Evolutionary conservation across 1,140 invertebrate genomes (phyloP).

Genomic region (Drosophila teissieri): DNA sequence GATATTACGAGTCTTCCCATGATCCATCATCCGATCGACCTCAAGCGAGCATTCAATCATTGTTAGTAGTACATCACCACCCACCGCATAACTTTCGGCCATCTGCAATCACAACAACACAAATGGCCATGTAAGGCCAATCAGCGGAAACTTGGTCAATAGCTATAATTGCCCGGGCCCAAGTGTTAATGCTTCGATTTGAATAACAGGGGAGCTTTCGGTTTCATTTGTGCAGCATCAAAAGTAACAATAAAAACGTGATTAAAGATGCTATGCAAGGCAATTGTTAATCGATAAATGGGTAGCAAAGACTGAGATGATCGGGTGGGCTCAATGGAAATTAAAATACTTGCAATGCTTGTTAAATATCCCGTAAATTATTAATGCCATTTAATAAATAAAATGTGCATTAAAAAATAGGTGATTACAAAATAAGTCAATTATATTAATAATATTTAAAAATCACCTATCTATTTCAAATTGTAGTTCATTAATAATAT

Average conservation of each 20-base stretch:
- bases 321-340: background rate
- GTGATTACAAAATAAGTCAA: too few species aligned
- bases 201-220: constrained; percentile 53
- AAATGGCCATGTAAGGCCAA: constrained; percentile 71
- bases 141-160: constrained; percentile 78
- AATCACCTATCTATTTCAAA: too few species aligned
- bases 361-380: background rate
- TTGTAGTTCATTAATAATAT: too few species aligned
- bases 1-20: constrained; percentile 56
- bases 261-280: constrained; percentile 80
- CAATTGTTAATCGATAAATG: constrained; percentile 34
- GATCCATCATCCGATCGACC: constrained; percentile 71
- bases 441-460: too few species aligned
- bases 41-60: constrained; percentile 74
- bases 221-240: constrained; percentile 66
- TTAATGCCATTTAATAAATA: too few species aligned
- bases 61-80: constrained; percentile 65
- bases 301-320: constrained; percentile 11
- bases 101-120: constrained; percentile 61
- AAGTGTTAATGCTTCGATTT: constrained; percentile 66
- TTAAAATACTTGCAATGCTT: background rate
- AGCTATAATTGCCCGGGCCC: constrained; percentile 62
- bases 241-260: constrained; percentile 77
- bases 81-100: constrained; percentile 56
- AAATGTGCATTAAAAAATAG: too few species aligned